Conservation (phyloP, 92 coral and sea anemone genomes). For the Pocillopora grandis region DNA sequence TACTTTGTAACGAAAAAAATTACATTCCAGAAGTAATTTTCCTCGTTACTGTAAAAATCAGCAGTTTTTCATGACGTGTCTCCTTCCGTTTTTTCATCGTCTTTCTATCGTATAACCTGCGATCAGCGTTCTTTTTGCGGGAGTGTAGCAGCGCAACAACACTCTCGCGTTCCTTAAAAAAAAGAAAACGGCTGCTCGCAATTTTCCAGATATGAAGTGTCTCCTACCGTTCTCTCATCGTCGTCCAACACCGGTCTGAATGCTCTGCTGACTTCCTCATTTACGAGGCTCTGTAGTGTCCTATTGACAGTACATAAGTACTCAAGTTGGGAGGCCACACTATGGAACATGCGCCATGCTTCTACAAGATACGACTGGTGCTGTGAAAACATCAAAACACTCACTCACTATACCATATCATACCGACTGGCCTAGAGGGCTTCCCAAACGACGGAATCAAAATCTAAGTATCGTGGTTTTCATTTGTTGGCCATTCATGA, state of each 20-base stretch:
- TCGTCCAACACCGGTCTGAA: slow-evolving; percentile 72
- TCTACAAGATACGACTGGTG: slow-evolving; percentile 56
- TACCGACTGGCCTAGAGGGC: no score
- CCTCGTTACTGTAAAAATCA: no score
- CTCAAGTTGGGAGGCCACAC: slow-evolving; percentile 79
- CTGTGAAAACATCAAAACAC: slow-evolving; percentile 29
- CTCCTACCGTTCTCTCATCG: slow-evolving; percentile 36
- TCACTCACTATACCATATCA: neutral
- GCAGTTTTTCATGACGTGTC: no score
- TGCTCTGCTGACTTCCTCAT: slow-evolving; percentile 79
- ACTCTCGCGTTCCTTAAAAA: no score
- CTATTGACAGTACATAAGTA: slow-evolving; percentile 63
- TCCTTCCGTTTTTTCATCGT: no score
- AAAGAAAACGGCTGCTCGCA: neutral
- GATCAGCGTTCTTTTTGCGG: no score
- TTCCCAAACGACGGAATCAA: no score
- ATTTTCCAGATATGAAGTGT: neutral
- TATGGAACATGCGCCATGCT: slow-evolving; percentile 83
- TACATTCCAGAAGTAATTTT: no score
- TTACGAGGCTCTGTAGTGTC: slow-evolving; percentile 64
- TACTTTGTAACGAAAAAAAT: no score
- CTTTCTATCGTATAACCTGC: no score
- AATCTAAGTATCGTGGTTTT: no score
- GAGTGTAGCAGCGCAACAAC: neutral
- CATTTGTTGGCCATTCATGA: no score